A percentile compares a stretch with the other conserved stretches of the same genome.
These are phyloP conservation scores for Echinarachnius parma DNA, from an alignment of 53 echinoderm and acorn worm genomes.

Conservation along the genomic window DNA sequence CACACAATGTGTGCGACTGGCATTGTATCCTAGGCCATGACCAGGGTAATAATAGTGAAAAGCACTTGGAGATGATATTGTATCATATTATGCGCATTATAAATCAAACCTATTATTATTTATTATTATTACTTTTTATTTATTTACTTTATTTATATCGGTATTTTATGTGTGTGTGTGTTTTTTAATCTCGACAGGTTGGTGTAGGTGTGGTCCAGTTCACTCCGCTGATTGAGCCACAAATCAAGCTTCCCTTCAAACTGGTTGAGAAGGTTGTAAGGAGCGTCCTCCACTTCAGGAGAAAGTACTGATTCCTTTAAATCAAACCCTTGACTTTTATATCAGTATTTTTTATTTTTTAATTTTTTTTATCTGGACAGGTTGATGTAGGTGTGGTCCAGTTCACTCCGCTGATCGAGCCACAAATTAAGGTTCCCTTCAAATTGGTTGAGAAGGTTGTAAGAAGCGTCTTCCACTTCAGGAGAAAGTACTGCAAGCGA, in stretches of 20 bases:
- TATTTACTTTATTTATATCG: too few species aligned
- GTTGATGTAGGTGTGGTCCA: conserved; percentile 93
- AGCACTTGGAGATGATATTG: too few species aligned
- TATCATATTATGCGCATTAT: too few species aligned
- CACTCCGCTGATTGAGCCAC: conserved; percentile 61
- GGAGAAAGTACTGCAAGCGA: conserved; percentile 78
- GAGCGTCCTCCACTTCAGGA: conserved; percentile 80
- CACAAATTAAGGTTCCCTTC: conserved; percentile 69
- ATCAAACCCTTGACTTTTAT: too few species aligned
- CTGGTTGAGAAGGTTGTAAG: conserved; percentile 89
- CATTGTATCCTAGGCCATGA: too few species aligned
- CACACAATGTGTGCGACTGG: too few species aligned
- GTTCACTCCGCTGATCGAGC: conserved; percentile 64
- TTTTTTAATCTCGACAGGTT: conserved; percentile 49
- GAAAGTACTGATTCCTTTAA: too few species aligned
- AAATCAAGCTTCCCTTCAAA: conserved; percentile 70
- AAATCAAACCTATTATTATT: too few species aligned
- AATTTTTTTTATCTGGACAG: conserved; percentile 42
- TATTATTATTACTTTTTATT: too few species aligned
- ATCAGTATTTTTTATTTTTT: not conserved
- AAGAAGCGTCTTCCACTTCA: conserved; percentile 78
- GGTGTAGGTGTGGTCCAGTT: conserved; percentile 91
- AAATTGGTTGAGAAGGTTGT: conserved; percentile 91
- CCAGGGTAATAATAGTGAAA: too few species aligned
- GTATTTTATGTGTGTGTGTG: not conserved